Percentiles rank a stretch among this genome's conserved stretches.
Conservation (phyloP, 1,140 invertebrate genomes). For the Heliconius nattereri region DNA sequence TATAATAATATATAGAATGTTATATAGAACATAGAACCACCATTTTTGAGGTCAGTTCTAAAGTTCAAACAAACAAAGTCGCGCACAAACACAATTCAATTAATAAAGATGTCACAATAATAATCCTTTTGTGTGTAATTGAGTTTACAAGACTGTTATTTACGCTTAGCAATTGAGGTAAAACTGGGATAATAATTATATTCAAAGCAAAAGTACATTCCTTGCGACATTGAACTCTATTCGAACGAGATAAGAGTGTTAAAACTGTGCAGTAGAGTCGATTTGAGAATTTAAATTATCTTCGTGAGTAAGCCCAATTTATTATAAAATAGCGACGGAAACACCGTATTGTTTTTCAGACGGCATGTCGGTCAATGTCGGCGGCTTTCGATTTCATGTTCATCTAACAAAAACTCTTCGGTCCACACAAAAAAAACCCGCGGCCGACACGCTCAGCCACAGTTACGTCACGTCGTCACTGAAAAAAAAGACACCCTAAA, state of each 20-base stretch:
- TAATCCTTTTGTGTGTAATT: conserved; percentile 12
- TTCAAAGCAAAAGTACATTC: not conserved
- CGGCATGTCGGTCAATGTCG: conserved; percentile 66
- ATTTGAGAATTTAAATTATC: conserved; percentile 35
- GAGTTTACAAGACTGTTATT: conserved; percentile 14
- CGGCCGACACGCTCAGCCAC: conserved; percentile 11
- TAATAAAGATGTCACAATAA: conserved; percentile 10
- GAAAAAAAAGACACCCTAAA: conserved; percentile 10
- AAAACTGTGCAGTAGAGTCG: conserved; percentile 1
- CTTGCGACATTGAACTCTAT: conserved; percentile 23
- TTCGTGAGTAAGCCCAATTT: conserved; percentile 44
- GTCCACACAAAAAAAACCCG: conserved; percentile 14
- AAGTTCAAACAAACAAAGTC: not conserved
- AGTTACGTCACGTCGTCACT: not conserved
- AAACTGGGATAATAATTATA: conserved; percentile 28
- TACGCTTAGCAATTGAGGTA: conserved; percentile 22
- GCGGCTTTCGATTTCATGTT: conserved; percentile 60
- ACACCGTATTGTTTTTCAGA: conserved; percentile 63
- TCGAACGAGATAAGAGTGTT: conserved; percentile 1
- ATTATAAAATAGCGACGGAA: conserved; percentile 47
- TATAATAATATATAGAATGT: no score
- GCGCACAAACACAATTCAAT: not conserved
- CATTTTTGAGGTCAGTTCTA: not conserved
- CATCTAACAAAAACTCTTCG: conserved; percentile 39
- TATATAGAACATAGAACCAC: no score